Percentiles rank a stretch among this genome's conserved stretches.
Evolutionary conservation across 2,888 invertebrate genomes (phyloP).

Genomic region (Xanthia togata): DNA sequence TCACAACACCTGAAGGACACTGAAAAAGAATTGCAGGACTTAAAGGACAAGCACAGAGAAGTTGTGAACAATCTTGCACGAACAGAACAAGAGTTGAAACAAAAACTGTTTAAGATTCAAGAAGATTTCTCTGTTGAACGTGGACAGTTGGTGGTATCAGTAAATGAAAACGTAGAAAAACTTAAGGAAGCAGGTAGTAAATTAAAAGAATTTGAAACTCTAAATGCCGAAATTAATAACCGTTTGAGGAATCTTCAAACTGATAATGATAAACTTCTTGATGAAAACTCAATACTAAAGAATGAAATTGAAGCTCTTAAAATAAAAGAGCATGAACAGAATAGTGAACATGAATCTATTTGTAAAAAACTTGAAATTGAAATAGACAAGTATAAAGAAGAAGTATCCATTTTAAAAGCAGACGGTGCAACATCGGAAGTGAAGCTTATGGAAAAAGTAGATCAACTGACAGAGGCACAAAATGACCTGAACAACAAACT

Average conservation of each 20-base stretch:
- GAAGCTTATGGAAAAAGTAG: slow-evolving; percentile 88
- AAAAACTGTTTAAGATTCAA: slow-evolving; percentile 85
- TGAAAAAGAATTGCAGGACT: slow-evolving; percentile 89
- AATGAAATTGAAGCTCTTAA: slow-evolving; percentile 83
- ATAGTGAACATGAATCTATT: slow-evolving; percentile 79
- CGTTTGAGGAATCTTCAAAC: slow-evolving; percentile 78
- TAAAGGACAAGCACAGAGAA: slow-evolving; percentile 87
- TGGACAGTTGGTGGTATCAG: slow-evolving; percentile 78
- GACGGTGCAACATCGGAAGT: slow-evolving; percentile 86
- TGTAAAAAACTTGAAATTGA: slow-evolving; percentile 85
- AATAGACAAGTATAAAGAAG: slow-evolving; percentile 86
- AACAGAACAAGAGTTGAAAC: slow-evolving; percentile 87
- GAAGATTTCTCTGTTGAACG: slow-evolving; percentile 84
- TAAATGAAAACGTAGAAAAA: slow-evolving; percentile 82
- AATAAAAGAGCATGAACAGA: slow-evolving; percentile 82
- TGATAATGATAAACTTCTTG: slow-evolving; percentile 81
- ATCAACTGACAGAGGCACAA: slow-evolving; percentile 86
- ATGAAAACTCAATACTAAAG: slow-evolving; percentile 85
- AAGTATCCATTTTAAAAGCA: slow-evolving; percentile 84
- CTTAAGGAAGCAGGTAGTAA: slow-evolving; percentile 80
- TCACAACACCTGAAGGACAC: slow-evolving; percentile 90
- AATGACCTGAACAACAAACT: slow-evolving; percentile 87
- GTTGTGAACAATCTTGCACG: slow-evolving; percentile 84
- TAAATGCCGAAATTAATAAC: slow-evolving; percentile 74
- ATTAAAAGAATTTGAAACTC: slow-evolving; percentile 80